phyloP scores from a whole-genome alignment of 2,113 vertebrate species.

The Psittacus erithacus region DNA sequence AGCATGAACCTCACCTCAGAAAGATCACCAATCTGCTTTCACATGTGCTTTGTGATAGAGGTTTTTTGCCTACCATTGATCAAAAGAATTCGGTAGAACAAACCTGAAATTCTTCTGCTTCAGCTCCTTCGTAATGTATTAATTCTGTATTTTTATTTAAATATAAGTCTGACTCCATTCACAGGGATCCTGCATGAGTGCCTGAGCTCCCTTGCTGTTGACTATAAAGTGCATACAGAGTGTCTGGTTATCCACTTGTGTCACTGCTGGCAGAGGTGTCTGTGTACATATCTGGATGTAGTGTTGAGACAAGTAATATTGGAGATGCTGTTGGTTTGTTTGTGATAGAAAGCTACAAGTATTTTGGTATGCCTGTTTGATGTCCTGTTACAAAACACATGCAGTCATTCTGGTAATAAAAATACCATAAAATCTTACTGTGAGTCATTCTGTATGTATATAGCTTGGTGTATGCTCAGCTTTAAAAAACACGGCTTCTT shows the following conservation, averaged over 20 bases:
- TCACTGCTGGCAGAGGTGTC: background rate
- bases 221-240: background rate
- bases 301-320: background rate
- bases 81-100: background rate
- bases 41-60: background rate
- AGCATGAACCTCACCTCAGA: background rate
- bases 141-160: background rate
- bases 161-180: background rate
- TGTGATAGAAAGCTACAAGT: background rate
- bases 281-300: rapidly evolving
- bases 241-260: background rate
- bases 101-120: background rate
- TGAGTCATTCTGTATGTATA: background rate
- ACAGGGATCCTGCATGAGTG: background rate
- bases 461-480: background rate
- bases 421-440: background rate
- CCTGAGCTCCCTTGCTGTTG: background rate
- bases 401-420: background rate
- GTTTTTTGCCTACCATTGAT: background rate
- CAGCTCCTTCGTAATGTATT: background rate
- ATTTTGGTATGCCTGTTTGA: background rate
- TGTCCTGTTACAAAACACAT: background rate
- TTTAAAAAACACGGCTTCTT: background rate
- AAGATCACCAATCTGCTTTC: background rate
- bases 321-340: background rate